Base-by-base conservation (phyloP, 2,888 invertebrate species). In the Latrodectus hesperus region DNA sequence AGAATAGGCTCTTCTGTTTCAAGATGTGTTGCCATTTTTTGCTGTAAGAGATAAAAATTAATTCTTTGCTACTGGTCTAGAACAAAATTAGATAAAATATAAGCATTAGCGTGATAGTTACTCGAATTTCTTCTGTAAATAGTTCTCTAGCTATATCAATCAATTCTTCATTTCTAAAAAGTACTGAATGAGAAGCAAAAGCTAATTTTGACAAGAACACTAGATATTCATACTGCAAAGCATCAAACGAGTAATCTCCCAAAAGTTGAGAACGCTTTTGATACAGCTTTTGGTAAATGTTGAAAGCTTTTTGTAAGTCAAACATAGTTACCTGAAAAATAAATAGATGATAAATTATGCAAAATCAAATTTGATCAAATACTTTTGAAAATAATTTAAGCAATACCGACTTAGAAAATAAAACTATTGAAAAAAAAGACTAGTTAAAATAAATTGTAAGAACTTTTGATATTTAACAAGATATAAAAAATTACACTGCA, bases 281-380 rank as follows among this genome's bases (percentile, higher is more conserved):
- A 16, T 64, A 26, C 0, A 88, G 1, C 17, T 79, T 82, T 16
- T 49, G n/a, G 49, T 73, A 88, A 4, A 83, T 76, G 17, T 88
- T 88, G 38, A 78, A 88, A 14, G 78, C 74, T 38, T 74, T 82
- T 49, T 88, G 82, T 11, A 88, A 65, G 5, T 83, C 78, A 82
- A 83, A 83, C 16, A 70, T 55, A 12, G 82, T 79, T 64, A 83
- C 70, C 87, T 88, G 68, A 64, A 83, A 88, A 51, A 17, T 51
- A 9, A 73, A 14, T n/a, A 12, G 51, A 68, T 38, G 22, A 22
- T 22, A 22, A 38, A 38, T 38, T 38, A 38, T 3, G 4, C 5
- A 38, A 38, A 38, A 1, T 38, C 4, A 38, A 38, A 38, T 38
- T 38, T 38, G 38, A 6, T 6, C 38, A 38, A 6, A 38, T 6